Evolutionary conservation across 2,113 vertebrate genomes (phyloP), one percentile per base, ranked within the genome.

Genomic region (Eolophus roseicapilla): DNA sequence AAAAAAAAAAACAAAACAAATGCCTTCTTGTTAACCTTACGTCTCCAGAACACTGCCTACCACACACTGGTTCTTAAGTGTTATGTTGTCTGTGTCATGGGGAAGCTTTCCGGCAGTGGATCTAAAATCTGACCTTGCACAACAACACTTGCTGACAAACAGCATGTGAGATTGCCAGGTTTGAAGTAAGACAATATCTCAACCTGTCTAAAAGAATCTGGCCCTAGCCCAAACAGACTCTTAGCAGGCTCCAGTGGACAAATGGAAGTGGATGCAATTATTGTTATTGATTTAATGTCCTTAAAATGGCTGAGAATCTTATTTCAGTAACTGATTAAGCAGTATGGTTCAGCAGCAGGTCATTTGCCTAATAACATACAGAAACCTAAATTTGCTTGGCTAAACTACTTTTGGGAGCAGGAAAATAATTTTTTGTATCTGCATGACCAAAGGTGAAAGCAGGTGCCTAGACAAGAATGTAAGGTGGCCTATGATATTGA

Each of bases 221-320:
- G 92, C 92, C 37, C 29, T 2, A 2, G 41, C 81, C 92, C 96
- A 95, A 85, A 69, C 46, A 93, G 87, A 95, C 95, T 77, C 75
- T 96, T 93, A 97, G 63, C 63, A 87, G 87, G 75, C 91, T 96
- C 90, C 88, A 62, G 47, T 24, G 55, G 39, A 92, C 64, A 93
- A 96, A 86, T 92, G 69, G 88, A 93, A 95, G 92, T 91, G 77
- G 73, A 63, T 94, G 88, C 70, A 93, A 93, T 93, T 93, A 96
- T 73, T 90, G 65, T 93, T 93, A 96, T 97, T 95, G 93, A 95
- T 96, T 94, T 93, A 92, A 95, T 94, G 83, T 14, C 83, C 77
- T 94, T 89, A 94, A 92, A 95, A 89, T 35, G 88, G 69, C 41
- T 15, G 57, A 91, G 78, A 94, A 94, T 78, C 95, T 94, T 96